phyloP scores from a whole-genome alignment of 2,888 invertebrate genomes.

The Catonia carolina region DNA sequence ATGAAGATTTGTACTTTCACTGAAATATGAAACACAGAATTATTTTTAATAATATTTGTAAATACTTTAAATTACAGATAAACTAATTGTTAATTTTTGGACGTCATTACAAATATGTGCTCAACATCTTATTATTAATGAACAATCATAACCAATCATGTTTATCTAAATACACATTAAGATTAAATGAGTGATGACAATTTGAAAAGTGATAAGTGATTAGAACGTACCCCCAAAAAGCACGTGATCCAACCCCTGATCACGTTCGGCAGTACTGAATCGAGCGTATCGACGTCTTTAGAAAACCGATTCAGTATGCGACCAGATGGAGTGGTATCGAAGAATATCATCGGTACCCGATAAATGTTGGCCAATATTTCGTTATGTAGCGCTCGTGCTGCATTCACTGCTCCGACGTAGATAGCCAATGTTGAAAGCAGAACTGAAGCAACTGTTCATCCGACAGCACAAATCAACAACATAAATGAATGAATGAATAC shows the following conservation, averaged over 20 bases:
- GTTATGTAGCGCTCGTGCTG: constrained; percentile 53
- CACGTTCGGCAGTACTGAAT: constrained; percentile 63
- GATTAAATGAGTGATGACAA: no score
- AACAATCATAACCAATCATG: no score
- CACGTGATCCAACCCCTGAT: constrained; percentile 54
- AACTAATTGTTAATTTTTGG: no score
- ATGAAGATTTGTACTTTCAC: no score
- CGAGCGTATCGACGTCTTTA: constrained; percentile 57
- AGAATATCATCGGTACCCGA: constrained; percentile 63
- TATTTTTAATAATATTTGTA: no score
- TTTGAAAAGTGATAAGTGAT: no score
- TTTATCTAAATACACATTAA: no score
- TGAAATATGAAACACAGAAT: no score
- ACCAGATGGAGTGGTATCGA: constrained; percentile 63
- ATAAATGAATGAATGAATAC: not conserved
- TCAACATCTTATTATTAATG: no score
- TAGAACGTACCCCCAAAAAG: constrained; percentile 6
- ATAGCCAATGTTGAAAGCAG: constrained; percentile 60
- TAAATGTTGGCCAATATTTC: constrained; percentile 52
- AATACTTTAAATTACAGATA: no score
- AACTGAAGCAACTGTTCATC: constrained; percentile 54
- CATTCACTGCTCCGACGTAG: constrained; percentile 58
- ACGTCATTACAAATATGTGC: no score
- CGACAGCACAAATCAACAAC: not conserved
- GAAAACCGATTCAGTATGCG: constrained; percentile 21